Base-by-base conservation (phyloP, 2,888 invertebrate genomes). In the Hirtodrosophila trivittata region DNA sequence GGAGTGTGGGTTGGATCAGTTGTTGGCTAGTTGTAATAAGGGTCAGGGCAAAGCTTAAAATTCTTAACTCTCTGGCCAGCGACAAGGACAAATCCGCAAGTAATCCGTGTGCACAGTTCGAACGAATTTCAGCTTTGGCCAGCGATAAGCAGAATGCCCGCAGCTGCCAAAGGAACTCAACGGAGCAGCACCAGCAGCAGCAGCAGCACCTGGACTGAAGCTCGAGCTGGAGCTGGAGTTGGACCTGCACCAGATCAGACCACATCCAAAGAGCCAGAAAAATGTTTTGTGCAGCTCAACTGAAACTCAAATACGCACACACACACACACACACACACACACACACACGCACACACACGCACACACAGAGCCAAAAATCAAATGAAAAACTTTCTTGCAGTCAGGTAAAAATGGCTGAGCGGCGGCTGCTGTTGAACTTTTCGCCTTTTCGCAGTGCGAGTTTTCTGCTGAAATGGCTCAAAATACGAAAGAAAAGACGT, bases 351-450 rank as follows among this genome's bases (percentile, higher is more conserved):
- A 30, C 16, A 37, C 32, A 38, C 50, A 42, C 13, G 28, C 14
- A 42, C 12, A 47, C 8, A 32, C 37, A 25, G 51, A 73, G 66
- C 57, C 76, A 70, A 64, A 81, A 84, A 84, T 83, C 82, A 83
- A 84, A 83, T 76, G 76, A 77, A 77, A 84, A 84, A 84, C 77
- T 84, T 84, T 82, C 77, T 80, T 77, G 68, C 81, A 82, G 78
- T 69, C 85, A 83, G 85, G 85, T 83, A 69, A 81, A 71, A 84
- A 82, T 76, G 64, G 80, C 69, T 71, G 75, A 73, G 70, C 77
- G 77, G 70, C 77, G 77, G 66, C 75, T 77, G 68, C 76, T 77
- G 80, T 78, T 83, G 77, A 83, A 84, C 82, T 83, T 83, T 78
- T 84, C 68, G 77, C 81, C 81, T 82, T 77, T 77, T 81, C 66